Evolutionary conservation across 1,140 invertebrate species (phyloP).

Genomic region (Drosophila ficusphila): DNA sequence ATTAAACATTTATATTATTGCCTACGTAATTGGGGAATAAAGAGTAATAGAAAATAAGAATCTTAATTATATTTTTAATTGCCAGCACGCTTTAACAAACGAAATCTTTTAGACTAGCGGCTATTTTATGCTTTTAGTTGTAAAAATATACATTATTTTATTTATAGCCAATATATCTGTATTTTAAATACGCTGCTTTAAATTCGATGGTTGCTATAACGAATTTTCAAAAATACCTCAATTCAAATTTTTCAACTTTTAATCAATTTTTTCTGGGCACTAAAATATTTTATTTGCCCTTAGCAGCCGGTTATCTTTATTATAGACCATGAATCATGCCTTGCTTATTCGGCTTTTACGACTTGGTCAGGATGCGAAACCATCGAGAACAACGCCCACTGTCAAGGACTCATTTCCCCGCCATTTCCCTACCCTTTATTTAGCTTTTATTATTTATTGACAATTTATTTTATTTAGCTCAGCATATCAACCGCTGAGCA

Average conservation of each 20-base stretch:
- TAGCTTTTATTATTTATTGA: slow-evolving; percentile 55
- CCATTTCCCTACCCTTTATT: slow-evolving; percentile 1
- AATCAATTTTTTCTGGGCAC: not conserved
- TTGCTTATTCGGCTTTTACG: slow-evolving; percentile 44
- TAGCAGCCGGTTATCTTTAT: slow-evolving; percentile 33
- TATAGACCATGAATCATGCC: slow-evolving; percentile 41
- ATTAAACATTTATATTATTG: slow-evolving; percentile 30
- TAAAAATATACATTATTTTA: too few relatives aligned
- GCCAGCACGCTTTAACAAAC: not conserved
- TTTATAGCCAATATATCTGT: too few relatives aligned
- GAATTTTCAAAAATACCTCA: too few relatives aligned
- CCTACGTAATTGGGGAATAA: slow-evolving; percentile 5
- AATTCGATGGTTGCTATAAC: too few relatives aligned
- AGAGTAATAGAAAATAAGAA: slow-evolving; percentile 3
- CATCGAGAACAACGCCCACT: slow-evolving; percentile 40
- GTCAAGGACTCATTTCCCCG: slow-evolving; percentile 23
- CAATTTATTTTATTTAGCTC: slow-evolving; percentile 76
- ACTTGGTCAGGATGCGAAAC: slow-evolving; percentile 16
- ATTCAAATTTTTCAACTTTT: not conserved
- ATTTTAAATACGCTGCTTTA: too few relatives aligned
- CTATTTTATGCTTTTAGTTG: too few relatives aligned
- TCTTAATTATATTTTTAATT: not conserved
- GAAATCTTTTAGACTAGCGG: too few relatives aligned
- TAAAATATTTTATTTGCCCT: not conserved
- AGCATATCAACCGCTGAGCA: slow-evolving; percentile 62